phyloP scores from a whole-genome alignment of 2,888 invertebrate species.

The Parelbella ahira region DNA sequence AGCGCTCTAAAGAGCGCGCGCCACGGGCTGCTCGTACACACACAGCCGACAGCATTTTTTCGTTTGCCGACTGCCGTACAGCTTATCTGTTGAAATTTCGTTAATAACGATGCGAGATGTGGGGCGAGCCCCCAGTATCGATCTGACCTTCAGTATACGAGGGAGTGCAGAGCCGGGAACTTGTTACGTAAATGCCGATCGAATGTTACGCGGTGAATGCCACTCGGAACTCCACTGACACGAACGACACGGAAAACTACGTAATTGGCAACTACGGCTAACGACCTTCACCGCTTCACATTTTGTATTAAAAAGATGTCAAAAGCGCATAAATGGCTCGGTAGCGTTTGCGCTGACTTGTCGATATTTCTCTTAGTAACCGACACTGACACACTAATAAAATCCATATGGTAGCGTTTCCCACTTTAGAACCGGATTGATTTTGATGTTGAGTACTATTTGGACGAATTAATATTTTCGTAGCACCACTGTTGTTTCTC shows the following conservation, averaged over 20 bases:
- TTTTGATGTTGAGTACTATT: too few species aligned
- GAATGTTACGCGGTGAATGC: conserved; percentile 25
- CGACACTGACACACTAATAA: too few species aligned
- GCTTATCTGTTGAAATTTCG: not conserved
- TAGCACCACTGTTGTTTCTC: too few species aligned
- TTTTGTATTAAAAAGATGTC: conserved; percentile 64
- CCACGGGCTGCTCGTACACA: conserved; percentile 73
- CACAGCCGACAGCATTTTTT: conserved; percentile 36
- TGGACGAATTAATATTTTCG: too few species aligned
- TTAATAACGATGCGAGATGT: not conserved
- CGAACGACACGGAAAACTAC: conserved; percentile 35
- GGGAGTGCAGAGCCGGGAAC: conserved; percentile 23
- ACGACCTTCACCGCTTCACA: conserved; percentile 61
- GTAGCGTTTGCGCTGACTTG: too few species aligned
- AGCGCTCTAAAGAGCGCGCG: conserved; percentile 79
- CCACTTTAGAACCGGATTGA: too few species aligned
- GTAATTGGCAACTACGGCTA: conserved; percentile 38
- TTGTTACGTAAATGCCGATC: conserved; percentile 43
- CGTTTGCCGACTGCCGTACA: not conserved
- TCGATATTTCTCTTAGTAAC: too few species aligned
- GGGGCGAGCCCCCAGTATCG: conserved; percentile 5
- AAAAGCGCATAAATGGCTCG: conserved; percentile 6
- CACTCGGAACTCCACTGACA: conserved; percentile 21
- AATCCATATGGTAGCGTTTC: too few species aligned
- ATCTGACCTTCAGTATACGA: conserved; percentile 17